Percentiles rank a stretch among this genome's conserved stretches.
phyloP scores from a whole-genome alignment of 1,140 invertebrate genomes.

The Calycopis cecrops region DNA sequence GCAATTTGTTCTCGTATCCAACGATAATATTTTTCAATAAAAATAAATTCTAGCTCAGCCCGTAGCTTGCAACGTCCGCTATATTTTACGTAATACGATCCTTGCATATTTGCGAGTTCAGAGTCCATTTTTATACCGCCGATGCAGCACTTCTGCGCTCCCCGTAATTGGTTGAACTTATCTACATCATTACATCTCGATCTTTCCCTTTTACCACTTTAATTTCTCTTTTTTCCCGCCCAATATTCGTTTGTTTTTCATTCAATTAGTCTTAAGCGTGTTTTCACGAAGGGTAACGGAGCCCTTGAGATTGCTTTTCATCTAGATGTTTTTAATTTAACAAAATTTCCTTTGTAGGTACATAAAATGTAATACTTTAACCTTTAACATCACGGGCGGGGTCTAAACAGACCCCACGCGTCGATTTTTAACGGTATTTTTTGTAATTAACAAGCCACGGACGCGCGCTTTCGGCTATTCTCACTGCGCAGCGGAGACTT shows the following conservation, averaged over 20 bases:
- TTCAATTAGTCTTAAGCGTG: constrained; percentile 64
- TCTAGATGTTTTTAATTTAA: constrained; percentile 11
- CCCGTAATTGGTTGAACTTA: constrained; percentile 70
- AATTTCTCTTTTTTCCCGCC: constrained; percentile 50
- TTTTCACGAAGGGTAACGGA: constrained; percentile 22
- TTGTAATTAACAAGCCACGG: too few relatives aligned
- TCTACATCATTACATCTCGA: constrained; percentile 72
- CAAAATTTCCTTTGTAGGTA: neutral
- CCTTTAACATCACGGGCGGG: too few relatives aligned
- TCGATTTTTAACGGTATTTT: too few relatives aligned
- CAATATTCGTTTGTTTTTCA: constrained; percentile 64
- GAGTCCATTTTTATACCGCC: constrained; percentile 60
- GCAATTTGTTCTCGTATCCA: constrained; percentile 16
- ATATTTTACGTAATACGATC: constrained; percentile 50
- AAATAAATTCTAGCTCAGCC: constrained; percentile 36
- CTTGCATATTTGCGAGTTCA: constrained; percentile 58
- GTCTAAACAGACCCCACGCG: too few relatives aligned
- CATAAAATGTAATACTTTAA: neutral
- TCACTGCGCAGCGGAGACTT: too few relatives aligned
- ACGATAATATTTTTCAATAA: constrained; percentile 30
- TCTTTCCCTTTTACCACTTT: constrained; percentile 56
- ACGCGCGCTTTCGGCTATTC: too few relatives aligned
- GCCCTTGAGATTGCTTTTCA: constrained; percentile 11
- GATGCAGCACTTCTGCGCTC: constrained; percentile 61
- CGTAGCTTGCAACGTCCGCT: constrained; percentile 28